Percentiles rank a stretch among this genome's conserved stretches.
phyloP scores from a whole-genome alignment of 2,888 invertebrate species.

The Chloroclysta siterata region DNA sequence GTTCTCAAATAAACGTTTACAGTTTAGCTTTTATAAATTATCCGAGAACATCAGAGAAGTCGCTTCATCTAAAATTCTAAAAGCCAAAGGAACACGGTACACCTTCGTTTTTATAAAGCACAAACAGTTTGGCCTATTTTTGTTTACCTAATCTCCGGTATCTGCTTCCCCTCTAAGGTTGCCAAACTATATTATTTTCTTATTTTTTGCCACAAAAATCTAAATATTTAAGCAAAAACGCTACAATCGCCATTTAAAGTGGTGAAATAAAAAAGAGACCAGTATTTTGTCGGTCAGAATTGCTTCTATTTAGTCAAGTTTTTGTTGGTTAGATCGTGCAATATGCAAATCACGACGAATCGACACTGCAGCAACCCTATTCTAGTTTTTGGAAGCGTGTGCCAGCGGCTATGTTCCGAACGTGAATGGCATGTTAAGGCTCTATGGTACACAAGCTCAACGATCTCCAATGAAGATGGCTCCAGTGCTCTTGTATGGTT shows the following conservation, averaged over 20 bases:
- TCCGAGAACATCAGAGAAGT: conserved; percentile 11
- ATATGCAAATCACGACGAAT: conserved; percentile 35
- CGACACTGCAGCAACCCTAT: conserved; percentile 36
- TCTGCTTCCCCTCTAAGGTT: conserved; percentile 49
- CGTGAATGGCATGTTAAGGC: conserved; percentile 60
- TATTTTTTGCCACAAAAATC: not conserved
- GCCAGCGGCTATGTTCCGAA: conserved; percentile 54
- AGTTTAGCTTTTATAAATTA: not conserved
- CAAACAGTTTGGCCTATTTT: conserved; percentile 64
- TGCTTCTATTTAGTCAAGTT: conserved; percentile 26
- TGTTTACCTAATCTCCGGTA: conserved; percentile 67
- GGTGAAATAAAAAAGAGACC: conserved; percentile 13
- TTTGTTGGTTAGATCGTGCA: conserved; percentile 27
- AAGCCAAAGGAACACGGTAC: conserved; percentile 54
- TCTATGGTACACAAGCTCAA: conserved; percentile 36
- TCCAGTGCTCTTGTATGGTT: conserved; percentile 53
- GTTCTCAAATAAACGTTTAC: not conserved
- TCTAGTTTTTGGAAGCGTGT: conserved; percentile 39
- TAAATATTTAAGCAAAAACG: not conserved
- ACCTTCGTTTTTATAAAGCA: conserved; percentile 52
- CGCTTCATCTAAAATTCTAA: conserved; percentile 52
- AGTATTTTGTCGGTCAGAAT: conserved; percentile 17
- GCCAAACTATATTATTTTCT: conserved; percentile 30
- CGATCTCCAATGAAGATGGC: conserved; percentile 60
- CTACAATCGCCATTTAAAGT: not conserved